phyloP scores from a whole-genome alignment of 2,797 vertebrate species.

The Tenualosa ilisha region DNA sequence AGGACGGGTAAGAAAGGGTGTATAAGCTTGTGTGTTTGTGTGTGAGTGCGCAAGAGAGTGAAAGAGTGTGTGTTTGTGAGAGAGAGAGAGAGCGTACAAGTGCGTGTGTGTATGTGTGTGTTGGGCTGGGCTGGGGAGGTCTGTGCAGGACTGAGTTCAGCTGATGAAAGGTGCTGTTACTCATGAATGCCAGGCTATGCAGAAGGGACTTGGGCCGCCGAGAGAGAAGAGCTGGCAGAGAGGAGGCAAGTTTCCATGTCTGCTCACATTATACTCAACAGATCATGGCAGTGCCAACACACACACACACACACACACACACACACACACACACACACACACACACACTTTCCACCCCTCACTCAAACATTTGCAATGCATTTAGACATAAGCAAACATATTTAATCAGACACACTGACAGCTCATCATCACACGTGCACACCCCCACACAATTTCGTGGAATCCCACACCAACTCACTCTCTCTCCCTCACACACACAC shows the following conservation, averaged over 20 bases:
- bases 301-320: neutral
- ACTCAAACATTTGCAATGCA: neutral
- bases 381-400: neutral
- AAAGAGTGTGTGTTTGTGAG: no score
- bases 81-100: no score
- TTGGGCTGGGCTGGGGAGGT: no score
- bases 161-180: neutral
- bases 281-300: neutral
- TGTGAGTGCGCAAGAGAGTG: no score
- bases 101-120: no score
- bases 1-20: no score
- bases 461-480: neutral
- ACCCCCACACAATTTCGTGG: neutral
- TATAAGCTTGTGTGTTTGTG: no score
- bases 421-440: neutral
- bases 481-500: neutral
- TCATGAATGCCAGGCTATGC: neutral
- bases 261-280: constrained; percentile 12
- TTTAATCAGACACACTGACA: neutral
- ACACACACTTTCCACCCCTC: neutral
- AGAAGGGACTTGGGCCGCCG: neutral
- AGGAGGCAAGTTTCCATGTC: constrained; percentile 17
- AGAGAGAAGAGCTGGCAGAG: neutral
- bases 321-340: neutral
- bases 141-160: neutral